Conservation (phyloP, 2,113 vertebrate genomes). For the Numenius arquata region DNA sequence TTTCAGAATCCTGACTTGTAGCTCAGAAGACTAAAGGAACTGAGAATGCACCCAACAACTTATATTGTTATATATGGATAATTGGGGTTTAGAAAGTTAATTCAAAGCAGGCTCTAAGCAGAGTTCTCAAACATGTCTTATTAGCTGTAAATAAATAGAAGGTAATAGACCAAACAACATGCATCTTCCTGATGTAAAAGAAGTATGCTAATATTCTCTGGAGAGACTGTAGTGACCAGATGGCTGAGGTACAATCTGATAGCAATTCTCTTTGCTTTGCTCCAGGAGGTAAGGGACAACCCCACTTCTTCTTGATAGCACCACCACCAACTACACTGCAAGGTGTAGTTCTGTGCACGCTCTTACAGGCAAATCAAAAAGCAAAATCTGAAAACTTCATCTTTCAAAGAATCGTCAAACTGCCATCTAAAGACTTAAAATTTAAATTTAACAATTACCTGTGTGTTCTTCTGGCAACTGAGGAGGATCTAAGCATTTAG, state of each 20-base stretch:
- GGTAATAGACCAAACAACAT: not conserved
- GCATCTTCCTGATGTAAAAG: not conserved
- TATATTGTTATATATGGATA: not conserved
- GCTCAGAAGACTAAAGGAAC: not conserved
- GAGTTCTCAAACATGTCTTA: not conserved
- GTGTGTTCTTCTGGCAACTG: not conserved
- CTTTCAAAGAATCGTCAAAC: not conserved
- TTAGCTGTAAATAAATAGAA: not conserved
- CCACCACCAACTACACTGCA: not conserved
- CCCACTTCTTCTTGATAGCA: not conserved
- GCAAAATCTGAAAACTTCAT: not conserved
- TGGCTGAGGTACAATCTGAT: not conserved
- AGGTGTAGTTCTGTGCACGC: fast-evolving
- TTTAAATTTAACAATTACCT: not conserved
- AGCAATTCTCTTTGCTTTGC: not conserved
- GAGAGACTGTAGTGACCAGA: not conserved
- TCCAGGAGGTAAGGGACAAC: not conserved
- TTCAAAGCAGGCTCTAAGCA: not conserved
- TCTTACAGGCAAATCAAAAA: not conserved
- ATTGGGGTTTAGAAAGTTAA: not conserved
- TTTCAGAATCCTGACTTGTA: not conserved
- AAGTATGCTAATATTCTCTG: not conserved
- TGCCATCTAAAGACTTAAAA: not conserved
- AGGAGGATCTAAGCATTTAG: not conserved
- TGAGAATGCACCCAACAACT: not conserved